phyloP scores from a whole-genome alignment of 2,113 vertebrate genomes.

The Hyperoodon ampullatus region DNA sequence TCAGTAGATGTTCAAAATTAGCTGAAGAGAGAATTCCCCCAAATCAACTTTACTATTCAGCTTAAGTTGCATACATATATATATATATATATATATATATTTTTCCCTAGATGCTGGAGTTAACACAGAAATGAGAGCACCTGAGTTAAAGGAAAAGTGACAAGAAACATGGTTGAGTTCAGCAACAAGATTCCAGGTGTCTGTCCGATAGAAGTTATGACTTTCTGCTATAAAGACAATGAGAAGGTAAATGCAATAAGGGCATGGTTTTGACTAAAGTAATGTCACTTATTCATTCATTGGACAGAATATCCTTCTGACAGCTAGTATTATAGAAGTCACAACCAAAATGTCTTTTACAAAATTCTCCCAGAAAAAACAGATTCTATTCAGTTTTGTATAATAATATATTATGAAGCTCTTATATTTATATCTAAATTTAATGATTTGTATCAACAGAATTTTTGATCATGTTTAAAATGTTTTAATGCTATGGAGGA shows the following conservation, averaged over 20 bases:
- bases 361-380: constrained; percentile 45
- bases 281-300: constrained; percentile 60
- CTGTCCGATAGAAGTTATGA: constrained; percentile 74
- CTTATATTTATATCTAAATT: neutral
- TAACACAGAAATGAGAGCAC: neutral
- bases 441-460: neutral
- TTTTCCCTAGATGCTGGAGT: neutral
- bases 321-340: constrained; percentile 62
- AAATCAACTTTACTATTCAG: neutral
- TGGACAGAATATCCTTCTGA: constrained; percentile 62
- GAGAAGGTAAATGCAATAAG: constrained; percentile 54
- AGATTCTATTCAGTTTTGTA: constrained; percentile 38
- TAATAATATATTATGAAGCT: neutral
- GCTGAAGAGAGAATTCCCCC: neutral
- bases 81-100: neutral
- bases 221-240: constrained; percentile 5
- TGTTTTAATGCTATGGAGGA: neutral
- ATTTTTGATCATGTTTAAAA: neutral
- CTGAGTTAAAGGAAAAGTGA: constrained; percentile 41
- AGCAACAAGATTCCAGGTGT: constrained; percentile 49
- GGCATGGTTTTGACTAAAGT: constrained; percentile 66
- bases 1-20: constrained; percentile 33
- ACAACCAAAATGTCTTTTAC: constrained; percentile 40
- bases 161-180: constrained; percentile 61
- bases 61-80: neutral